Base-by-base conservation (phyloP, 2,797 vertebrate species). In the Pempheris klunzingeri region DNA sequence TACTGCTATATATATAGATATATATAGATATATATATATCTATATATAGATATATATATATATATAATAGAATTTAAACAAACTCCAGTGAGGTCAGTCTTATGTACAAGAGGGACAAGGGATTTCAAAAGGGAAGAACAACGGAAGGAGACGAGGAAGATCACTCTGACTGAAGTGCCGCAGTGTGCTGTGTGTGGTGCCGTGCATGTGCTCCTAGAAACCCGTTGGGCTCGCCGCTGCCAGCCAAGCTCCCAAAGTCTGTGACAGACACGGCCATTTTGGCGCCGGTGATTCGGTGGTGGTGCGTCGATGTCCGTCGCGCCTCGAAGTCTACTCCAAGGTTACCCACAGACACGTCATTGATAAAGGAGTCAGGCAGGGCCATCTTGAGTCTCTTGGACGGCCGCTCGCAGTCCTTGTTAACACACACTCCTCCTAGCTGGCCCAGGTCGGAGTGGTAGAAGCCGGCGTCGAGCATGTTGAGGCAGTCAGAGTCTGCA, bases 231-330 rank as follows among this genome's bases (percentile, higher is more conserved):
- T 99, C 98, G 1, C 81, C 95, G 69, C 95, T 92, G 44, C 89
- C 88, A 71, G 96, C 95, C 85, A 99, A 94, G 91, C 96, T 97
- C 90, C 96, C 95, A 57, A 99, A 98, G 97, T 99, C 98, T 87
- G 98, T 97, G 93, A 99, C 96, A 0, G 98, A 99, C 85, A 99
- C 97, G 0, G 98, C 97, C 98, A 99, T 98, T 94, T 99, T 99
- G 92, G 98, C 95, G 84, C 97, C 96, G 36, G 97, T 96, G 91
- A 99, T 97, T 62, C 97, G 96, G 84, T 97, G 97, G 89, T 94
- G 93, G 78, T 94, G 92, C 0, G 92, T 71, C 1, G 92, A 88
- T 66, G 96, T 96, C 84, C 96, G 96, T 71, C 97, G 96, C 52
- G 96, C 95, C 78, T 99, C 97, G 0, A 97, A 99, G 95, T 97